phyloP scores from a whole-genome alignment of 2,113 vertebrate species.

The Daubentonia madagascariensis region DNA sequence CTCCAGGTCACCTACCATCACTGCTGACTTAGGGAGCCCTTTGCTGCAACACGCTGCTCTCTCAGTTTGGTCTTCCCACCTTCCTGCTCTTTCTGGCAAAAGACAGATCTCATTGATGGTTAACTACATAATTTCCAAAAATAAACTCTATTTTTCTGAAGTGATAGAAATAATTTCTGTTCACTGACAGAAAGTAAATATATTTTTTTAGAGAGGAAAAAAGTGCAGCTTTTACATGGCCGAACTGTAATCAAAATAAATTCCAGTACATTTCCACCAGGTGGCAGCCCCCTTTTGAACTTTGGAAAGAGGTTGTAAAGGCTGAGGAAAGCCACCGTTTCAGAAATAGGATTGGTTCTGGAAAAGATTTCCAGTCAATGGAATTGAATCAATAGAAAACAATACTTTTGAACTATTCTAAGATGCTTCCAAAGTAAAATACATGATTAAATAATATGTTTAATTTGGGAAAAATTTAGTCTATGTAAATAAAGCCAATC shows the following conservation, averaged over 20 bases:
- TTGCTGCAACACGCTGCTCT: neutral
- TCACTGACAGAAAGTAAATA: neutral
- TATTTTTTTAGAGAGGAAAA: neutral
- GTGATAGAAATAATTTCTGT: neutral
- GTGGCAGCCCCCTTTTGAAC: constrained; percentile 39
- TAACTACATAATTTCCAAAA: neutral
- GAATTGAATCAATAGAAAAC: constrained; percentile 25
- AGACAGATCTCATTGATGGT: neutral
- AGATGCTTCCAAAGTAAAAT: neutral
- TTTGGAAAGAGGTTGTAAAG: neutral
- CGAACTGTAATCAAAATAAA: neutral
- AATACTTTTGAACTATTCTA: neutral
- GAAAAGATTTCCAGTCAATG: neutral
- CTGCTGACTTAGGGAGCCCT: neutral
- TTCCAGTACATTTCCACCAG: constrained; percentile 40
- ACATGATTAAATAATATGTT: neutral
- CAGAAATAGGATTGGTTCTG: neutral
- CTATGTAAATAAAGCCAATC: neutral
- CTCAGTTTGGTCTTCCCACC: neutral
- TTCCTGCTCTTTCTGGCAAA: neutral
- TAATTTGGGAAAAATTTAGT: constrained; percentile 9
- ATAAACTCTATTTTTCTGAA: neutral
- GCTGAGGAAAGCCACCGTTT: neutral
- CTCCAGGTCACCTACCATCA: neutral
- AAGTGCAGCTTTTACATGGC: neutral